A percentile compares a stretch with the other conserved stretches of the same genome.
phyloP scores from a whole-genome alignment of 2,888 invertebrate genomes.

The Nymphalis c-album region DNA sequence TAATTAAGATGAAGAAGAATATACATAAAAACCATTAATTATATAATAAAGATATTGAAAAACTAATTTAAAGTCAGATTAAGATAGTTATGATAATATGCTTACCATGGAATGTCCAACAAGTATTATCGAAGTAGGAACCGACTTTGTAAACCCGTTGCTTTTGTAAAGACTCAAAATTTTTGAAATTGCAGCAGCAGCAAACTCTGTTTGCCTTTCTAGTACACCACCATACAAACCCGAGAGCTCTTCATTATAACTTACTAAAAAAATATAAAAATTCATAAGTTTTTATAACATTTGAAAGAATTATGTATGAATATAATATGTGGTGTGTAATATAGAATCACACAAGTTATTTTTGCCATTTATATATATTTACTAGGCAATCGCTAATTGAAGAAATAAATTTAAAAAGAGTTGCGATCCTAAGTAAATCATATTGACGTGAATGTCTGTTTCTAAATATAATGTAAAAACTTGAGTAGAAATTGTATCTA shows the following conservation, averaged over 20 bases:
- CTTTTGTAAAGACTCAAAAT: constrained; percentile 88
- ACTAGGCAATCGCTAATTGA: too few species aligned
- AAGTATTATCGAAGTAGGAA: constrained; percentile 85
- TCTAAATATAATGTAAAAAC: neutral
- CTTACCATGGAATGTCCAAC: constrained; percentile 97
- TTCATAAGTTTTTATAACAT: neutral
- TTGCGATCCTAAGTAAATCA: too few species aligned
- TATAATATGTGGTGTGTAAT: too few species aligned
- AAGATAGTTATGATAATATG: constrained; percentile 23
- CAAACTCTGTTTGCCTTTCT: constrained; percentile 87
- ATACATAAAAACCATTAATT: too few species aligned
- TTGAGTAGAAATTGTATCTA: neutral
- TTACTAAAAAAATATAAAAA: constrained; percentile 76
- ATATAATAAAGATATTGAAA: neutral
- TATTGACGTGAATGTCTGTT: too few species aligned
- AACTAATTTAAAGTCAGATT: too few species aligned
- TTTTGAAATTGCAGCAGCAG: constrained; percentile 84
- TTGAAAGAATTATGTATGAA: neutral
- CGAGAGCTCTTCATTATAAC: constrained; percentile 94
- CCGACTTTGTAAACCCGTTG: constrained; percentile 67
- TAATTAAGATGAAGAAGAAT: too few species aligned
- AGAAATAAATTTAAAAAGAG: too few species aligned
- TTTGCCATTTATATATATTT: too few species aligned
- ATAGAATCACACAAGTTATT: too few species aligned
- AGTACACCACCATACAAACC: constrained; percentile 93